Base-by-base conservation (phyloP, 2,113 vertebrate species). In the Rallus limicola region DNA sequence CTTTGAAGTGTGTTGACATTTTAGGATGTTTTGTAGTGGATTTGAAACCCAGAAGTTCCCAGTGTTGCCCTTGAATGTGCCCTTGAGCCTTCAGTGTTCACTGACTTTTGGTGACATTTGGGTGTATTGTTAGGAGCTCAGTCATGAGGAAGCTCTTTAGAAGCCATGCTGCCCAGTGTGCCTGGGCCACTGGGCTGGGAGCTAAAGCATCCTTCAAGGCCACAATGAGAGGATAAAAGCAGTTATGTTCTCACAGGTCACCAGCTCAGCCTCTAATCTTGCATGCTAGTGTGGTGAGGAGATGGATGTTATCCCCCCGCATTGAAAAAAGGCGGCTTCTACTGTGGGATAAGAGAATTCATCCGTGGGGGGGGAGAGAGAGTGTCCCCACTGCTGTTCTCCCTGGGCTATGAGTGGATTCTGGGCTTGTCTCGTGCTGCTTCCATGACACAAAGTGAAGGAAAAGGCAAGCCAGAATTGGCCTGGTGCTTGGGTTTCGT, bases 61-160 rank as follows among this genome's bases (percentile, higher is more conserved):
- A 13, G 4, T 40, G 8, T 23, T 67, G 38, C 55, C 85, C 31
- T 59, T 50, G 38, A 94, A 81, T 50, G 23, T 33, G 36, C 75
- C 42, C 36, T 72, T 91, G 62, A 77, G 56, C 65, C 50, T 83
- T 46, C 60, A 55, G 68, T 85, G 92, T 64, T 65, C 33, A 29
- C 64, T 92, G 90, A 90, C 86, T 88, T 92, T 85, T 90, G 93
- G 82, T 95, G 95, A 92, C 91, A 83, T 96, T 96, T 78, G 36
- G 52, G 64, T 77, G 64, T 67, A 65, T 79, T 92, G 92, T 96
- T 82, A 82, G 74, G 76, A 72, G 31, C 52, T 78, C 2, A 3
- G 82, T 56, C 36, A 90, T 2, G 20, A 96, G 82, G 75, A 88
- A 87, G 94, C 86, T 72, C 86, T 85, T 95, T 20, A 68, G 95